Conservation (phyloP, 2,888 invertebrate genomes). For the Cremastinae sp. region DNA sequence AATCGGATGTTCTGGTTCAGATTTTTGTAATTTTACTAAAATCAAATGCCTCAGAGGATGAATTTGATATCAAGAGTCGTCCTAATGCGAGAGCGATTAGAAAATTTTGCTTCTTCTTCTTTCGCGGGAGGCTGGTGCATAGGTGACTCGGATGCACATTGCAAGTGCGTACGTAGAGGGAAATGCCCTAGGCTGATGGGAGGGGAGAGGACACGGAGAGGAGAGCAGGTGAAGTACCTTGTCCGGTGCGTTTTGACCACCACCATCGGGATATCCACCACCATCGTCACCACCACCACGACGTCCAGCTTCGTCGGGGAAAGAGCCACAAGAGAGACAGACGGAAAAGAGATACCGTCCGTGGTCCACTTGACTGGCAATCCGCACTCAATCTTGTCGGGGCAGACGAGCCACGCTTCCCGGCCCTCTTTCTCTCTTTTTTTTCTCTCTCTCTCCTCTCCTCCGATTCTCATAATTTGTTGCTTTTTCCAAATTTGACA, state of each 20-base stretch:
- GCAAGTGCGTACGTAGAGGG: no score
- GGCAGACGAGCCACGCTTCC: slow-evolving; percentile 50
- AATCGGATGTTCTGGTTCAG: no score
- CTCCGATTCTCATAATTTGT: slow-evolving; percentile 8
- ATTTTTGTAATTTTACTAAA: no score
- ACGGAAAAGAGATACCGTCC: slow-evolving; percentile 52
- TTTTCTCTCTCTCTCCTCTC: slow-evolving; percentile 5
- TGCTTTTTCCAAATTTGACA: slow-evolving; percentile 1
- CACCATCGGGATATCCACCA: slow-evolving; percentile 37
- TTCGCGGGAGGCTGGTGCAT: no score
- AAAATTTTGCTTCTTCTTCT: no score
- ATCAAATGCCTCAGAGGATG: no score
- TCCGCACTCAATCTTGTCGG: slow-evolving; percentile 70
- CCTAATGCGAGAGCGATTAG: no score
- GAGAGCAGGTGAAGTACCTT: background rate
- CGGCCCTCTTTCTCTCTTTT: slow-evolving; percentile 36
- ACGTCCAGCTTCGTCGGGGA: slow-evolving; percentile 18
- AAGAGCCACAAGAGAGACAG: slow-evolving; percentile 22
- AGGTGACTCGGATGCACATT: no score
- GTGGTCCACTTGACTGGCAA: slow-evolving; percentile 75
- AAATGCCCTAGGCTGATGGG: no score
- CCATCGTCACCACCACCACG: slow-evolving; percentile 11
- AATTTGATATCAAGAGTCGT: no score
- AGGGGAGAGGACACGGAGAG: no score
- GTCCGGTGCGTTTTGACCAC: slow-evolving; percentile 50